phyloP scores from a whole-genome alignment of 2,888 invertebrate species.

The Sphaeridia pumilis region DNA sequence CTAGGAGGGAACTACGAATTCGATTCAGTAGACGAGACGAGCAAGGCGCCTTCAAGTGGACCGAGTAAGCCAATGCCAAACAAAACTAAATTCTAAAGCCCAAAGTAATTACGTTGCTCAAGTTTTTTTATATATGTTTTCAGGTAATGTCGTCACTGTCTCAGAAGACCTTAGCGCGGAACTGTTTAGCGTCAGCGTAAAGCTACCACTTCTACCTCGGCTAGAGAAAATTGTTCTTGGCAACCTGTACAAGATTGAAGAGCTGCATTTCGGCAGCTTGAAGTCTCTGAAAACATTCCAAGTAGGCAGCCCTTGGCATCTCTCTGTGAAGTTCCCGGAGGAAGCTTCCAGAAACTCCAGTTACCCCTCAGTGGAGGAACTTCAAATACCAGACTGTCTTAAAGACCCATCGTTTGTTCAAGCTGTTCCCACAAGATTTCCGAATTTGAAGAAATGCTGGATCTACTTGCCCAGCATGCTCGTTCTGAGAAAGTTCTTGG shows the following conservation, averaged over 20 bases:
- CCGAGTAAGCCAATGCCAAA: not conserved
- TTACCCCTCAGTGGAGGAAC: slow-evolving; percentile 11
- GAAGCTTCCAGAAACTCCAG: slow-evolving; percentile 11
- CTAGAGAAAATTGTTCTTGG: slow-evolving; percentile 22
- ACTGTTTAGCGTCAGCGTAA: slow-evolving; percentile 1
- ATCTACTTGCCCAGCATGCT: slow-evolving; percentile 23
- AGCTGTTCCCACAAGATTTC: slow-evolving; percentile 21
- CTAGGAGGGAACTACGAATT: slow-evolving; percentile 27
- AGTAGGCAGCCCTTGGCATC: slow-evolving; percentile 32
- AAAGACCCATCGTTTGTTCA: slow-evolving; percentile 23
- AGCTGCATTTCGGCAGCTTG: slow-evolving; percentile 19
- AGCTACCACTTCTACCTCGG: slow-evolving; percentile 1
- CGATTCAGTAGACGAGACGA: slow-evolving; percentile 12
- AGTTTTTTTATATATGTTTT: not conserved
- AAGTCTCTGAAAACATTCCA: slow-evolving; percentile 20
- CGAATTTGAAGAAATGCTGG: slow-evolving; percentile 23
- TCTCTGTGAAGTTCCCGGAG: slow-evolving; percentile 16
- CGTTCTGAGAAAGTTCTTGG: slow-evolving; percentile 26
- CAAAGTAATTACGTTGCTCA: not conserved
- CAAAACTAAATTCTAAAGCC: no score
- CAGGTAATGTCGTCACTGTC: not conserved
- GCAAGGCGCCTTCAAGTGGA: not conserved
- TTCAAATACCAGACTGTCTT: slow-evolving; percentile 30
- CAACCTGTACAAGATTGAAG: slow-evolving; percentile 26
- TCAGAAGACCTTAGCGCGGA: slow-evolving; percentile 1